phyloP scores from a whole-genome alignment of 2,888 invertebrate genomes.

The Leucozona laternaria region DNA sequence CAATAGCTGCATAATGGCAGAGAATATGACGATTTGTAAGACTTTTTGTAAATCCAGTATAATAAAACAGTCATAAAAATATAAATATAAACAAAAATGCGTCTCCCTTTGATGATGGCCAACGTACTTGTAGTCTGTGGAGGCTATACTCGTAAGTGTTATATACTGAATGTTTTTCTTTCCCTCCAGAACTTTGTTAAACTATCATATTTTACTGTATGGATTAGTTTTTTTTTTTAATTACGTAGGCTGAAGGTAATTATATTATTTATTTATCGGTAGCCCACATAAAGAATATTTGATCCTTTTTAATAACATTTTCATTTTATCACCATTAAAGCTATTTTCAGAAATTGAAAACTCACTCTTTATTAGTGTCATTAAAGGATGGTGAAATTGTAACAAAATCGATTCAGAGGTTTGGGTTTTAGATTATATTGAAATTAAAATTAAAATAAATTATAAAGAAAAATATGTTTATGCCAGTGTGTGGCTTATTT shows the following conservation, averaged over 20 bases:
- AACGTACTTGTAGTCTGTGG: too few relatives aligned
- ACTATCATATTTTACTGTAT: background rate
- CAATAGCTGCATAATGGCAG: too few relatives aligned
- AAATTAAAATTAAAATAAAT: conserved; percentile 1
- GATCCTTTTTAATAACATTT: conserved; percentile 39
- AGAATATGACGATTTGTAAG: too few relatives aligned
- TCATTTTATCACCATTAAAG: conserved; percentile 33
- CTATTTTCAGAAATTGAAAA: background rate
- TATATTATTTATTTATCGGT: conserved; percentile 28
- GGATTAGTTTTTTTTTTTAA: background rate
- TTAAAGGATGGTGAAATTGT: background rate
- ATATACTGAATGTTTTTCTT: too few relatives aligned
- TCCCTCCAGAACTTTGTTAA: too few relatives aligned
- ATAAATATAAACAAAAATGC: too few relatives aligned
- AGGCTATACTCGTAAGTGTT: too few relatives aligned
- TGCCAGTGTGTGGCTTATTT: background rate
- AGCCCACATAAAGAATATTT: conserved; percentile 35
- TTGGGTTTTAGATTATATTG: background rate
- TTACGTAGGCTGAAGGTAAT: conserved; percentile 15
- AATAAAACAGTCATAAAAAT: too few relatives aligned
- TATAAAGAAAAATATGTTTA: background rate
- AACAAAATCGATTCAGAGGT: background rate
- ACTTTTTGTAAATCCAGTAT: too few relatives aligned
- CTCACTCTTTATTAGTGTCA: background rate
- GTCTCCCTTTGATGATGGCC: too few relatives aligned